Percentiles rank a stretch among this genome's conserved stretches.
These are phyloP conservation scores for Cyclargus thomasi DNA, from an alignment of 1,140 invertebrate species.

Conservation along the genomic window DNA sequence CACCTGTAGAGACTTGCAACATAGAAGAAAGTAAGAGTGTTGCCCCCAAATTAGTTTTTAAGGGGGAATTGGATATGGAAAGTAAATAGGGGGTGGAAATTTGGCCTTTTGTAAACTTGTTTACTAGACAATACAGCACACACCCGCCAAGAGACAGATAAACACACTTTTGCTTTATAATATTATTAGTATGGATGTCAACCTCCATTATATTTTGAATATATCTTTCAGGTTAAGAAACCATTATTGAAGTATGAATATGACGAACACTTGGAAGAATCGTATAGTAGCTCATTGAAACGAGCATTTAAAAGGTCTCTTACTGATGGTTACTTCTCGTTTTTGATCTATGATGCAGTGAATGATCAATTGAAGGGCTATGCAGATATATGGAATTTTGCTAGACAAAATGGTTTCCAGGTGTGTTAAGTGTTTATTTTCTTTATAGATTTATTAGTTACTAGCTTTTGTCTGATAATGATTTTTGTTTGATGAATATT, in stretches of 20 bases:
- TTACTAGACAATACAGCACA: too few relatives aligned
- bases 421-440: conserved; percentile 71
- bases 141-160: too few relatives aligned
- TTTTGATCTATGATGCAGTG: conserved; percentile 93
- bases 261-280: conserved; percentile 88
- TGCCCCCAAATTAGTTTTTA: too few relatives aligned
- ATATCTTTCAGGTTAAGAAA: conserved; percentile 75
- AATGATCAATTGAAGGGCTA: conserved; percentile 89
- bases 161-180: too few relatives aligned
- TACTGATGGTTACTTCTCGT: conserved; percentile 92
- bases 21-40: too few relatives aligned
- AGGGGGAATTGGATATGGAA: too few relatives aligned
- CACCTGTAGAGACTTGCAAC: too few relatives aligned
- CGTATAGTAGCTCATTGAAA: conserved; percentile 87
- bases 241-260: conserved; percentile 93
- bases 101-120: too few relatives aligned
- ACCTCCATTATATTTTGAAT: not conserved
- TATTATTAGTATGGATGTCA: too few relatives aligned
- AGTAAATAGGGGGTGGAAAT: too few relatives aligned
- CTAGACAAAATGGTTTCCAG: conserved; percentile 92
- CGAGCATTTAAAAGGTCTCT: conserved; percentile 96
- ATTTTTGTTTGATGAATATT: too few relatives aligned
- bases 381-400: conserved; percentile 91
- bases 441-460: not conserved
- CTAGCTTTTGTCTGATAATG: too few relatives aligned